Percentiles rank a stretch among this genome's conserved stretches.
phyloP scores from a whole-genome alignment of 2,797 vertebrate species.

The Odontamblyopus rebecca region DNA sequence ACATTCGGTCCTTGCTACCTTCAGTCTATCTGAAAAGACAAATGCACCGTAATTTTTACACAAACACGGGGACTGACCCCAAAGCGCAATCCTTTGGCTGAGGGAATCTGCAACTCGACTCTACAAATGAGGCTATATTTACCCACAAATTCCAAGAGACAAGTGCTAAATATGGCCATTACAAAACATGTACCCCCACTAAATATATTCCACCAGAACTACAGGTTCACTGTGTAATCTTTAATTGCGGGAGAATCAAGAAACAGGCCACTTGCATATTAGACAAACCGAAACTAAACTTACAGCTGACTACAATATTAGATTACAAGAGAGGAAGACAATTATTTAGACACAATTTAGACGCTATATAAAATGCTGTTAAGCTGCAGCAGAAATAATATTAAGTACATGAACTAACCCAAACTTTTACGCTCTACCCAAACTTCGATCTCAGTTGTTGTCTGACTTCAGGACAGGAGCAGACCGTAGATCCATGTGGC shows the following conservation, averaged over 20 bases:
- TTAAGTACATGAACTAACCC: not conserved
- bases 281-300: not conserved
- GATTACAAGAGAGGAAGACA: not conserved
- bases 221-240: not conserved
- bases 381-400: not conserved
- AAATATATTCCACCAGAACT: too few relatives aligned
- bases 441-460: not conserved
- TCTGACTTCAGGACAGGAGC: not conserved
- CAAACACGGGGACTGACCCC: not conserved
- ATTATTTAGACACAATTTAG: not conserved
- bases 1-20: constrained; percentile 22
- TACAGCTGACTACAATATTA: not conserved
- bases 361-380: not conserved
- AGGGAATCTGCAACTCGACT: not conserved
- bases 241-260: not conserved
- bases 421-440: not conserved
- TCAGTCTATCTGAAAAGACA: not conserved
- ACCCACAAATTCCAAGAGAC: not conserved
- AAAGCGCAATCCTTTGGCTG: not conserved
- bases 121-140: not conserved
- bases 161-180: not conserved
- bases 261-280: not conserved
- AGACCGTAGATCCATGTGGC: not conserved
- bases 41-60: not conserved
- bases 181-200: not conserved